Base-by-base conservation (phyloP, 2,888 invertebrate genomes). In the Xylocampa areola region DNA sequence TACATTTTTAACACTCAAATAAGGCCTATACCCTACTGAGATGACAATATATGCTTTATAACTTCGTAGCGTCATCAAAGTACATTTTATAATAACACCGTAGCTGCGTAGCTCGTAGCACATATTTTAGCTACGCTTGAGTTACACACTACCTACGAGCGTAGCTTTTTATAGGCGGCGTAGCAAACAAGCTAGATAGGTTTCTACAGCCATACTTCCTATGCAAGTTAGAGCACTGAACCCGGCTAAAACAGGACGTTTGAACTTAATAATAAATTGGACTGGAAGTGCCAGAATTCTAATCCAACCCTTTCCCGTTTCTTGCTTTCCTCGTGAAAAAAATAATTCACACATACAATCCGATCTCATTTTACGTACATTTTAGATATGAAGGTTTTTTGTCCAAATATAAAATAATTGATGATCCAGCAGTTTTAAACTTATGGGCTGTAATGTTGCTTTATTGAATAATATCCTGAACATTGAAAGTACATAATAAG, bases 401-500 rank as follows among this genome's bases (percentile, higher is more conserved):
- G 0, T 29, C 0, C 7, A 14, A 2, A 48, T 17, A 11, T 11
- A 4, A 10, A 3, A 19, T 21, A 21, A 21, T 4, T 21, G 21
- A 21, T 5, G 5, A 21, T n/a, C n/a, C n/a, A n/a, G n/a, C n/a
- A n/a, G n/a, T n/a, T n/a, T n/a, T n/a, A n/a, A n/a, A n/a, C n/a
- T n/a, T n/a, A n/a, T n/a, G n/a, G n/a, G n/a, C n/a, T n/a, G n/a
- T n/a, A n/a, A n/a, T n/a, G n/a, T 49, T 64, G 23, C 43, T 45
- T 59, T 66, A 52, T 66, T 66, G 43, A 65, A 66, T 60, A 52
- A 65, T 49, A 43, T 30, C 39, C 30, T 44, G 33, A 58, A 65
- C 59, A 59, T 49, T 59, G 44, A 29, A 67, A 51, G 51, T 67
- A n/a, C n/a, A n/a, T n/a, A 55, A 67, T 61, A 67, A 52, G 47